phyloP scores from a whole-genome alignment of 2,888 invertebrate species.

The Drosophila fulvimacula region DNA sequence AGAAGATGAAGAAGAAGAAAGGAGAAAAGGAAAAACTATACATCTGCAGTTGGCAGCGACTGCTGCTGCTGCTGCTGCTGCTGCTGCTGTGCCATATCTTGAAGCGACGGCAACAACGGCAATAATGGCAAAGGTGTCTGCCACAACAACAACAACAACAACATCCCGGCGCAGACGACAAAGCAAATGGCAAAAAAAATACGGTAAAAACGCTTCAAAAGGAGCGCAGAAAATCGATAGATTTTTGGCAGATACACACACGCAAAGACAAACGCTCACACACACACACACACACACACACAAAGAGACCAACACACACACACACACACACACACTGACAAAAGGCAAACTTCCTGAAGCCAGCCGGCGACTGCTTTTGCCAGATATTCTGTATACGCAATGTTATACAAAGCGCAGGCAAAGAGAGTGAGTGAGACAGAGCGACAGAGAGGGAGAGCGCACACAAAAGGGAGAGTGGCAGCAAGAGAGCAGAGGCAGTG shows the following conservation, averaged over 20 bases:
- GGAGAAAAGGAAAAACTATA: constrained; percentile 44
- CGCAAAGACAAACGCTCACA: constrained; percentile 3
- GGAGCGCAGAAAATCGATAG: constrained; percentile 72
- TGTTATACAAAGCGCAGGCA: constrained; percentile 20
- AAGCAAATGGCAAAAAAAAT: constrained; percentile 29
- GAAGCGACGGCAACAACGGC: constrained; percentile 50
- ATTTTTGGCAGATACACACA: constrained; percentile 73
- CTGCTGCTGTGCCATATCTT: constrained; percentile 55
- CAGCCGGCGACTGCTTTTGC: constrained; percentile 51
- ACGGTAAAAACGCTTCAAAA: constrained; percentile 47
- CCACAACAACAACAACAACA: constrained; percentile 20
- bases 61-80: neutral
- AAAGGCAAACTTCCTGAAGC: constrained; percentile 46
- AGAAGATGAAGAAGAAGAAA: constrained; percentile 15
- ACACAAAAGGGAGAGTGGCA: constrained; percentile 3
- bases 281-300: constrained; percentile 10
- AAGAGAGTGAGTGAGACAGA: neutral
- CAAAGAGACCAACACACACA: neutral
- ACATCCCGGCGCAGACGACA: constrained; percentile 36
- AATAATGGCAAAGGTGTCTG: constrained; percentile 31
- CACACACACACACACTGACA: constrained; percentile 13
- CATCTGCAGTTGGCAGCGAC: constrained; percentile 53
- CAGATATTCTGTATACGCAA: constrained; percentile 59
- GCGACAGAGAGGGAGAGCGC: neutral
- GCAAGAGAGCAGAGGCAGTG: neutral